Conservation (phyloP, 1,140 invertebrate genomes). For the Polyergus mexicanus region DNA sequence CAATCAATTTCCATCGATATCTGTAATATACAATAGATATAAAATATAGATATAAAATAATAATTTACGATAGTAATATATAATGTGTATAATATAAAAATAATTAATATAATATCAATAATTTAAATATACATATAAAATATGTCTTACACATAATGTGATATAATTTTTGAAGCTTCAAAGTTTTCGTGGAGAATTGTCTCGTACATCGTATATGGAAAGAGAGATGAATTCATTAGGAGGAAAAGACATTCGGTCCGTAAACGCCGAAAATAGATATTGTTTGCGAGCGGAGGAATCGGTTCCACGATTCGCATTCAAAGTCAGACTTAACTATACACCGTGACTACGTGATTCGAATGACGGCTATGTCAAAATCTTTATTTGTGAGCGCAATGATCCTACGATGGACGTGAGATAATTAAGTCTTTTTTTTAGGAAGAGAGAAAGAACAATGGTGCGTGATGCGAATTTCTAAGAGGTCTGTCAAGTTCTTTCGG, state of each 20-base stretch:
- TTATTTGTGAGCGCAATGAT: constrained; percentile 74
- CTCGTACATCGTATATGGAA: background rate
- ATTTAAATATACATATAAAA: too few species aligned
- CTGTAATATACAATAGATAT: background rate
- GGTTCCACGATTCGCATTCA: constrained; percentile 71
- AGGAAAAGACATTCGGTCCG: background rate
- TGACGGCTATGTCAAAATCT: constrained; percentile 63
- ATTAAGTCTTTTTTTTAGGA: constrained; percentile 75
- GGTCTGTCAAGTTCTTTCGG: background rate
- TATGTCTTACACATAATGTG: background rate
- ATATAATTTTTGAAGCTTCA: background rate
- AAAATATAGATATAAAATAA: too few species aligned
- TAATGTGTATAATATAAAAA: too few species aligned
- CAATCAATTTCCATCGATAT: background rate
- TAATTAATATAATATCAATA: too few species aligned
- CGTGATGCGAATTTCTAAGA: constrained; percentile 65
- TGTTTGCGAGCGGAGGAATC: constrained; percentile 58
- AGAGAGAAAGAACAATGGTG: constrained; percentile 52
- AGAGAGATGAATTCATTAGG: constrained; percentile 19
- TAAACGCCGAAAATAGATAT: constrained; percentile 48
- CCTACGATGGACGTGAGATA: constrained; percentile 77
- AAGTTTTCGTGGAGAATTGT: background rate
- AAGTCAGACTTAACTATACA: constrained; percentile 65
- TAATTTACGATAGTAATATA: too few species aligned
- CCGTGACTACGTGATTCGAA: constrained; percentile 70